phyloP scores from a whole-genome alignment of 2,888 invertebrate species.

The Oscheius sp. region DNA sequence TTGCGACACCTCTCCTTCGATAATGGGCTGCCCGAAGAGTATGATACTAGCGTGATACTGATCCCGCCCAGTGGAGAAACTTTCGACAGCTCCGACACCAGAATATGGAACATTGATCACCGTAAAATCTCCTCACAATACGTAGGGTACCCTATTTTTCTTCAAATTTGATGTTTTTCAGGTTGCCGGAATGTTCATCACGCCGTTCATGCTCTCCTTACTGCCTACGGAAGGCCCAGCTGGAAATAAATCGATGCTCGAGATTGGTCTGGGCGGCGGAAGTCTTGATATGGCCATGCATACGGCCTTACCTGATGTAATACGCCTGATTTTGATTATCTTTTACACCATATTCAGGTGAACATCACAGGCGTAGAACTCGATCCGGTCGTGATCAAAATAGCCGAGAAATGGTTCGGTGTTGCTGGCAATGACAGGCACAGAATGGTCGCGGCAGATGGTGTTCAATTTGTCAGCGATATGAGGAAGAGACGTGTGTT shows the following conservation, averaged over 20 bases:
- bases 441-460: conserved; percentile 54
- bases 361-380: conserved; percentile 67
- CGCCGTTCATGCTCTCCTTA: conserved; percentile 48
- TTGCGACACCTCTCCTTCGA: conserved; percentile 52
- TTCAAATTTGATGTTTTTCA: conserved; percentile 23
- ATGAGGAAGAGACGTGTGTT: conserved; percentile 45
- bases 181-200: conserved; percentile 49
- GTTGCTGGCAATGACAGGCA: conserved; percentile 47
- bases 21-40: conserved; percentile 59
- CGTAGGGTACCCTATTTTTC: conserved; percentile 37
- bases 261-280: conserved; percentile 68
- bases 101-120: conserved; percentile 55
- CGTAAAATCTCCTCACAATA: conserved; percentile 46
- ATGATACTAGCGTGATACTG: conserved; percentile 55
- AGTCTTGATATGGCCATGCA: conserved; percentile 67
- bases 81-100: conserved; percentile 51
- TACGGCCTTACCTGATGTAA: conserved; percentile 53
- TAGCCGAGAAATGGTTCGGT: conserved; percentile 68
- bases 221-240: conserved; percentile 42
- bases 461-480: conserved; percentile 55
- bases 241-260: conserved; percentile 42
- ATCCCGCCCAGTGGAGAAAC: conserved; percentile 47
- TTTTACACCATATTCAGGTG: conserved; percentile 43
- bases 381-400: conserved; percentile 57
- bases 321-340: neutral